phyloP scores from a whole-genome alignment of 2,113 vertebrate species.

The Uria aalge region DNA sequence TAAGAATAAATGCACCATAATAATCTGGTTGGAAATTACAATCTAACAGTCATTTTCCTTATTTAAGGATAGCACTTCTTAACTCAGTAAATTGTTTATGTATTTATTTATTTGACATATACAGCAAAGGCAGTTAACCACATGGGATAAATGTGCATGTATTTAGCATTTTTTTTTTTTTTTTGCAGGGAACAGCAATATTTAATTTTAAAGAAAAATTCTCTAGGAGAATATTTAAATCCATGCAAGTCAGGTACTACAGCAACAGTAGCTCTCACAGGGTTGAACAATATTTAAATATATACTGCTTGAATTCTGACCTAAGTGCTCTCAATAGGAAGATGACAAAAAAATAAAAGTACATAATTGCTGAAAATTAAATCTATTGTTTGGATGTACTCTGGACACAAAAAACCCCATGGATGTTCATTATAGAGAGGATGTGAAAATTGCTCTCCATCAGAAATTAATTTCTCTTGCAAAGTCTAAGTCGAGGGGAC shows the following conservation, averaged over 20 bases:
- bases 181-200: not conserved
- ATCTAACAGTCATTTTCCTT: not conserved
- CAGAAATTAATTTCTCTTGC: not conserved
- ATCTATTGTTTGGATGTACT: not conserved
- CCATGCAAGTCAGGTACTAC: not conserved
- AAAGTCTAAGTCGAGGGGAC: not conserved
- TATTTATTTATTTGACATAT: conserved; percentile 1
- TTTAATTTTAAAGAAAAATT: not conserved
- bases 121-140: not conserved
- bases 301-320: not conserved
- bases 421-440: not conserved
- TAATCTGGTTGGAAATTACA: not conserved
- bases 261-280: not conserved
- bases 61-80: conserved; percentile 12
- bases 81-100: not conserved
- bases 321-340: not conserved
- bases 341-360: not conserved
- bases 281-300: not conserved
- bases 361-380: not conserved
- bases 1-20: conserved; percentile 21
- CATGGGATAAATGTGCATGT: not conserved
- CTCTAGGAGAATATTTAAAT: not conserved
- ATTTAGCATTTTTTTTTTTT: not conserved
- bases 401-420: not conserved
- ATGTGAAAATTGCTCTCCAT: not conserved